Evolutionary conservation across 2,888 invertebrate species (phyloP), one percentile per base, ranked within the genome.

Genomic region (Leptothorax acervorum): DNA sequence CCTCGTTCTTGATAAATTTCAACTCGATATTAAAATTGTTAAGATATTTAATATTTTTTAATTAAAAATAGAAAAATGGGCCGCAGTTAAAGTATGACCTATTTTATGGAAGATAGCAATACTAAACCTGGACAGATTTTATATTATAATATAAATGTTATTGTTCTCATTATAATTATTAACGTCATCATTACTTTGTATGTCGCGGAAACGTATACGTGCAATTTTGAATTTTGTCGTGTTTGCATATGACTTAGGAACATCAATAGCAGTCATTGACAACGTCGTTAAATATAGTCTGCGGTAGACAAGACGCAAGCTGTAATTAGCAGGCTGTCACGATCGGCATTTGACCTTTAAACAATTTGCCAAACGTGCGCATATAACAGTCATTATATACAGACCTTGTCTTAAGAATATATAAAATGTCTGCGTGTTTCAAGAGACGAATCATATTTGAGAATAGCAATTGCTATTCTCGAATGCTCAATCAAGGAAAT

Each of bases 281-380:
- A 66, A 82, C 60, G 15, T 63, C 65, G 66, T 82, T 82, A 86
- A 86, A 86, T 86, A 86, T 86, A 86, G 79, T 62, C 63, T 35
- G 57, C 51, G 55, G 62, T 68, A 79, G 81, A 81, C 75, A 82
- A 76, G 82, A 63, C 57, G 76, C 78, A 55, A n/a, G 55, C 66
- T 62, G 85, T 82, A 85, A 85, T 85, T 86, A 86, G 76, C 82
- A 57, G 85, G 28, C 76, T 70, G 81, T 71, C 71, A 85, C 71
- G 88, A 85, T 85, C 82, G 88, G 88, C 83, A 87, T 84, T 83
- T 84, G 85, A 87, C 87, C 88, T 88, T 87, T 85, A 84, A 84
- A 84, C 85, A 87, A 75, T 85, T 73, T 85, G 88, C 88, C 88
- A 85, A 88, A 86, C 55, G 63, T 76, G 48, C 62, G 35, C 39